phyloP scores from a whole-genome alignment of 2,113 vertebrate species.

The Labeo catla region DNA sequence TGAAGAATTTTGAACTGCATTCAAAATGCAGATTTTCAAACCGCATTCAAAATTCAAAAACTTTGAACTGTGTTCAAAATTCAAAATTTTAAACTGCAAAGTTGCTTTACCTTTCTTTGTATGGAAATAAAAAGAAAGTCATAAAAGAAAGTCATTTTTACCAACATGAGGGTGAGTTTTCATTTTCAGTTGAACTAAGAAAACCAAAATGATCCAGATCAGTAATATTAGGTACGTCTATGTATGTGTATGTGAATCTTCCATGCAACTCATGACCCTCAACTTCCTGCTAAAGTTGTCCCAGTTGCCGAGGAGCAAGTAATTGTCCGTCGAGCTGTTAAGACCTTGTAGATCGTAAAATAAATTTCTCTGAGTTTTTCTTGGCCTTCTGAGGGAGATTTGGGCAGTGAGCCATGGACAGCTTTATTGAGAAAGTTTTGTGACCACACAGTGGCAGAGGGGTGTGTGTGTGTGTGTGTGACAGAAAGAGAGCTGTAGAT shows the following conservation, averaged over 20 bases:
- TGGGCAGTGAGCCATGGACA: conserved; percentile 60
- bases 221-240: conserved; percentile 37
- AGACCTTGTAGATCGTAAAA: conserved; percentile 56
- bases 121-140: no score
- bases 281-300: neutral
- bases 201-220: neutral
- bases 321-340: conserved; percentile 55
- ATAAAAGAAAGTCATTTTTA: no score
- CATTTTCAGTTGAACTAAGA: neutral
- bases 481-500: neutral
- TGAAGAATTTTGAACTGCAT: no score
- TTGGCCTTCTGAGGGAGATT: conserved; percentile 43
- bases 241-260: neutral
- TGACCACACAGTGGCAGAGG: conserved; percentile 3
- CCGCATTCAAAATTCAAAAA: no score
- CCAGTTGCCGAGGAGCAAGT: conserved; percentile 2
- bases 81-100: no score
- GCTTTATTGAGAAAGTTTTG: conserved; percentile 54
- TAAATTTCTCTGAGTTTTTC: conserved; percentile 51
- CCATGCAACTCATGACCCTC: neutral
- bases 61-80: no score
- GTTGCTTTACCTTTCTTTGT: no score
- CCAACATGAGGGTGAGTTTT: neutral
- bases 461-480: conserved; percentile 19
- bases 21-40: no score